phyloP scores from a whole-genome alignment of 37 sponge, comb jelly and placozoan species.

The Spongia lamella region DNA sequence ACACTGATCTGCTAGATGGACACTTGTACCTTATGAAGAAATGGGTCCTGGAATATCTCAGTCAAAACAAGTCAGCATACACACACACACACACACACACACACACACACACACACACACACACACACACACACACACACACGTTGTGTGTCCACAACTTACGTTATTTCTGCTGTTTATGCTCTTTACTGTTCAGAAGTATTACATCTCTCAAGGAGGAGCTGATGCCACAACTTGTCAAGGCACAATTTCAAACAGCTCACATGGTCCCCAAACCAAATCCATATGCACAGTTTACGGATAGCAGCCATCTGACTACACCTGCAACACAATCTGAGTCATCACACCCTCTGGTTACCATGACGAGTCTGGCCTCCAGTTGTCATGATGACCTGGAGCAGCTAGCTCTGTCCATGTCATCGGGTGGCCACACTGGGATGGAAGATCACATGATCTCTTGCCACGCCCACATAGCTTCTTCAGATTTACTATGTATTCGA shows the following conservation, averaged over 20 bases:
- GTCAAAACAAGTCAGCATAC: slow-evolving; percentile 51
- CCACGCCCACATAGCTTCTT: slow-evolving; percentile 46
- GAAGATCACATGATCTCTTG: slow-evolving; percentile 29
- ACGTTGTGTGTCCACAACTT: neutral
- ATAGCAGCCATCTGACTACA: neutral
- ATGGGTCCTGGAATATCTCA: slow-evolving; percentile 72
- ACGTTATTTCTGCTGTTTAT: neutral
- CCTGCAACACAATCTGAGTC: neutral
- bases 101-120: slow-evolving; percentile 22
- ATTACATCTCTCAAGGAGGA: slow-evolving; percentile 74
- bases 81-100: slow-evolving; percentile 25
- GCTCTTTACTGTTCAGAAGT: too few relatives aligned
- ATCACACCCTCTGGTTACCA: neutral
- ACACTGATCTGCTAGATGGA: slow-evolving; percentile 66
- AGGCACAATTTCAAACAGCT: slow-evolving; percentile 33
- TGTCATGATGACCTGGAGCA: slow-evolving; percentile 44
- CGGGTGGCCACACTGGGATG: slow-evolving; percentile 25
- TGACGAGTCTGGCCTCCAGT: slow-evolving; percentile 7
- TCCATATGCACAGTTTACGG: neutral
- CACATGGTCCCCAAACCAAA: neutral
- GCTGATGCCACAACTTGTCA: slow-evolving; percentile 70
- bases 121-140: slow-evolving; percentile 31
- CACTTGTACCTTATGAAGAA: slow-evolving; percentile 83
- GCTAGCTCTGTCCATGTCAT: slow-evolving; percentile 51
- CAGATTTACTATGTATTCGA: slow-evolving; percentile 49